Conservation (phyloP, 2,113 vertebrate genomes). For the Smithornis capensis region DNA sequence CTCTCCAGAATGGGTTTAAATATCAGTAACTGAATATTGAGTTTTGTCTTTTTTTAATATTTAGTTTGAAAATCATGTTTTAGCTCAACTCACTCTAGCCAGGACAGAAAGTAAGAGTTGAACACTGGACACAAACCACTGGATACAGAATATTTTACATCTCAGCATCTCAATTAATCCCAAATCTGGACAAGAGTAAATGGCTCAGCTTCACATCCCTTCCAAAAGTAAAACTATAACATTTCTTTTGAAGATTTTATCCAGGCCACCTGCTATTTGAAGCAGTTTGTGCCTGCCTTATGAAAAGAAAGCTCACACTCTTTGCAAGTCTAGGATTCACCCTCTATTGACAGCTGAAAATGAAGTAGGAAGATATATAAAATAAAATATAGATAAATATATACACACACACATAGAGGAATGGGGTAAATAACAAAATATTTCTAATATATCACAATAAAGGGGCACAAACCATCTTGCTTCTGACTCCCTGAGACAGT, state of each 20-base stretch:
- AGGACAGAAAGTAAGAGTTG: background rate
- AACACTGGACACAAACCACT: background rate
- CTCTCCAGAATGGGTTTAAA: background rate
- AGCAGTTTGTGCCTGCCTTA: background rate
- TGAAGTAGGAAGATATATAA: background rate
- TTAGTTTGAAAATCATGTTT: background rate
- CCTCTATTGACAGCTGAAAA: background rate
- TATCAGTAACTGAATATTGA: background rate
- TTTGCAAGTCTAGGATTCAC: background rate
- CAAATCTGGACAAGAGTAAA: background rate
- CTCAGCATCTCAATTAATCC: background rate
- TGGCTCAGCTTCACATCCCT: background rate
- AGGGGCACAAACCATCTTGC: background rate
- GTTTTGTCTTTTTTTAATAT: background rate
- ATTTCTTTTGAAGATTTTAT: background rate
- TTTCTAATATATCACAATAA: background rate
- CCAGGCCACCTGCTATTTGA: background rate
- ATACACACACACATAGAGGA: fast-evolving
- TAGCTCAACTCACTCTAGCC: background rate
- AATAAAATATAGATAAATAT: background rate
- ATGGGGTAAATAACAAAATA: background rate
- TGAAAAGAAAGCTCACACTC: background rate
- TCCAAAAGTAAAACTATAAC: background rate
- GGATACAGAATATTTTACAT: background rate
- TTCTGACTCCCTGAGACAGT: background rate